Evolutionary conservation across 2,888 invertebrate genomes (phyloP).

Genomic region (Heliconius cydno): DNA sequence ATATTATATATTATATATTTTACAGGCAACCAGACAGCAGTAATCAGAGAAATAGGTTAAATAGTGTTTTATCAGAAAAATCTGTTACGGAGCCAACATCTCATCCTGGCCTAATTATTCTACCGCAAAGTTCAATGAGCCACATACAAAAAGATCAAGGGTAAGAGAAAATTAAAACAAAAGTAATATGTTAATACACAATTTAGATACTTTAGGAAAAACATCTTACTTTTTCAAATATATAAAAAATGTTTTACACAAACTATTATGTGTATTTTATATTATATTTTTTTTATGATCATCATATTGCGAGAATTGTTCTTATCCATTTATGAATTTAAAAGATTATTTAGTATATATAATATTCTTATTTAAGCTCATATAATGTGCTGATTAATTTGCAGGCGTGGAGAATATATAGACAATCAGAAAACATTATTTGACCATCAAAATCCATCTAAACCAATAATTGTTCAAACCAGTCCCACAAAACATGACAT

Average conservation of each 20-base stretch:
- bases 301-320: no score
- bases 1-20: background rate
- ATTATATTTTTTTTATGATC: no score
- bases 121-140: constrained; percentile 71
- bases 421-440: constrained; percentile 74
- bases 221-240: no score
- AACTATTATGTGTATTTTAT: no score
- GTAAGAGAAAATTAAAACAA: constrained; percentile 53
- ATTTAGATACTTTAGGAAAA: no score
- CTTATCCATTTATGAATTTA: no score
- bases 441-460: constrained; percentile 82
- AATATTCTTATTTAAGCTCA: background rate
- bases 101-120: constrained; percentile 72
- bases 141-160: constrained; percentile 71
- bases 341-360: background rate
- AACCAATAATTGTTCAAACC: constrained; percentile 87
- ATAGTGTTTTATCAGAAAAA: constrained; percentile 69
- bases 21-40: constrained; percentile 58
- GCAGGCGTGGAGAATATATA: constrained; percentile 61
- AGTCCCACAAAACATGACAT: constrained; percentile 70
- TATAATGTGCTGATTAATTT: constrained; percentile 44
- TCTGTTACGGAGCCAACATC: constrained; percentile 64
- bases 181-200: no score
- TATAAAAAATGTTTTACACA: no score
- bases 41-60: constrained; percentile 65